Evolutionary conservation across 2,888 invertebrate species (phyloP), one percentile per base, ranked within the genome.

Genomic region (Agrotis puta): DNA sequence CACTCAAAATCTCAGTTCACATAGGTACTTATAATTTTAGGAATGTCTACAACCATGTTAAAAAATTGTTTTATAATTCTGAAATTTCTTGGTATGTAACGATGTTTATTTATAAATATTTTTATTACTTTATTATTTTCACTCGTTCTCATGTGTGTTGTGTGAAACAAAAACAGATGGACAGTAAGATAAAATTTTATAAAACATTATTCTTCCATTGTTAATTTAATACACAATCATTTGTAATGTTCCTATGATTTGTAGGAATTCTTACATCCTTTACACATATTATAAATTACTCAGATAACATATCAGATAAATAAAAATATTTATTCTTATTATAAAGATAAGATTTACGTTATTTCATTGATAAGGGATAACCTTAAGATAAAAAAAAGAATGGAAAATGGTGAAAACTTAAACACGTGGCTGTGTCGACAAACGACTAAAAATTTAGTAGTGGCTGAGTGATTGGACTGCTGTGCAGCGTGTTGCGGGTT

Each of bases 221-320:
- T 64, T 54, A n/a, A 54, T 64, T 63, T 27, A 51, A 70, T 54
- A 65, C 62, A 79, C 20, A 20, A 18, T n/a, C 47, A 72, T 82
- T 64, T 64, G 27, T 79, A 48, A 79, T 18, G 27, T 56, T 27
- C 11, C 18, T 64, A 33, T 77, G 75, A 82, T 74, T 79, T 72
- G 77, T 77, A 20, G 27, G 62, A 59, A 75, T 83, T 72, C 73
- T 66, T 73, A 80, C 70, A 78, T 73, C 50, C 68, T 71, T 16
- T 70, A 64, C 71, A 59, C 53, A 64, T 50, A 50, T 53, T 39
- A 74, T 79, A 77, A 74, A 81, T 77, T 64, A 75, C 48, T 13
- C 11, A 64, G 53, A 59, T 70, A 74, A 27, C 43, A 6, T 33
- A 6, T 27, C 24, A 39, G 50, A 68, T 68, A 51, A 74, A 51